Percentiles rank a stretch among this genome's conserved stretches.
Conservation (phyloP, 23 tunicate genomes). For the Aplidium turbinatum region DNA sequence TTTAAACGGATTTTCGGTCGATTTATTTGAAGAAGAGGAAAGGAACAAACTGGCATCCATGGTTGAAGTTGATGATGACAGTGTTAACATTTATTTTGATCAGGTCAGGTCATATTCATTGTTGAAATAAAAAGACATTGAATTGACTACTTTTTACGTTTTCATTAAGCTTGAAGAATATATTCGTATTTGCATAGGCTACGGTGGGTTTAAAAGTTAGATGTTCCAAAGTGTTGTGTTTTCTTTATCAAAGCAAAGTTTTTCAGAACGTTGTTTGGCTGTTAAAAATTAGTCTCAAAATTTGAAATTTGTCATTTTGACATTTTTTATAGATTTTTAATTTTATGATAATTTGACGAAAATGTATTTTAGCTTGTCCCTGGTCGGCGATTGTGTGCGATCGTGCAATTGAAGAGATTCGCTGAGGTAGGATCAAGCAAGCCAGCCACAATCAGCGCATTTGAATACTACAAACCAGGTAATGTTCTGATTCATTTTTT, state of each 20-base stretch:
- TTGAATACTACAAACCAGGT: constrained; percentile 69
- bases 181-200: no score
- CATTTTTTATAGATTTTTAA: no score
- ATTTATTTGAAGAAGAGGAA: constrained; percentile 21
- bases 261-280: no score
- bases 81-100: constrained; percentile 25
- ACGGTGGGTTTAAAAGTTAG: no score
- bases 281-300: no score
- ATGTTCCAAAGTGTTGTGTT: no score
- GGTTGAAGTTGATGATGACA: constrained; percentile 12
- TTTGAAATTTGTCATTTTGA: no score
- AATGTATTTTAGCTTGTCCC: constrained; percentile 6
- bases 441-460: constrained; percentile 27
- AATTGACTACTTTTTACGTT: no score
- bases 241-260: no score
- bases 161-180: no score
- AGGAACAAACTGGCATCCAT: constrained; percentile 27
- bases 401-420: constrained; percentile 12
- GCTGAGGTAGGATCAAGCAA: constrained; percentile 26
- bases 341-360: neutral
- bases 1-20: constrained; percentile 28
- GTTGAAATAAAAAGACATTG: no score
- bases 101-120: constrained; percentile 4
- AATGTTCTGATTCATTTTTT: no score
- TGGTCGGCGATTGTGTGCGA: constrained; percentile 14